These are phyloP conservation scores for Parelbella ahira DNA, from an alignment of 2,888 invertebrate genomes.

Conservation along the genomic window DNA sequence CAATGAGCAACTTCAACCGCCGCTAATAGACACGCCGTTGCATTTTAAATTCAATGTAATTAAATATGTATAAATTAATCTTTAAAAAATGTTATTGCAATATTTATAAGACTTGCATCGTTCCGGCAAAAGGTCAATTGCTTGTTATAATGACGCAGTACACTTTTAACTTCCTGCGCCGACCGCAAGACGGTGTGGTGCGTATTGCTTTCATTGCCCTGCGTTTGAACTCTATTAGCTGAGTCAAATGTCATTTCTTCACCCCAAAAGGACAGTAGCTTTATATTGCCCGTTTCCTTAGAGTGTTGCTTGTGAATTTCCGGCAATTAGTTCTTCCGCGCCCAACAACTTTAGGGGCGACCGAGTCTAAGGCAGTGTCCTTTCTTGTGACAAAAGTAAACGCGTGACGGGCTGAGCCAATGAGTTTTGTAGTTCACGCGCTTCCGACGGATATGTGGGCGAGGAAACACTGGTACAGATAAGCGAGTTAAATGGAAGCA, in stretches of 20 bases:
- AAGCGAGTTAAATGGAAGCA: too few relatives aligned
- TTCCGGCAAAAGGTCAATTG: constrained; percentile 26
- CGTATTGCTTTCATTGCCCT: constrained; percentile 63
- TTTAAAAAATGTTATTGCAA: constrained; percentile 11
- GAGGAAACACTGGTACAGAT: constrained; percentile 37
- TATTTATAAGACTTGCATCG: constrained; percentile 7
- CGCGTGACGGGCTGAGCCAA: constrained; percentile 67
- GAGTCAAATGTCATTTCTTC: constrained; percentile 75
- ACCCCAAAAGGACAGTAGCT: constrained; percentile 56
- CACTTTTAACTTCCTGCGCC: constrained; percentile 62
- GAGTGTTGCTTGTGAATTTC: constrained; percentile 55
- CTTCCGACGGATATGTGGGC: constrained; percentile 75
- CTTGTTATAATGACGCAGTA: constrained; percentile 35
- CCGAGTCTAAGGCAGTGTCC: constrained; percentile 54
- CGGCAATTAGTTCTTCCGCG: constrained; percentile 74
- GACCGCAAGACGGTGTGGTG: constrained; percentile 54
- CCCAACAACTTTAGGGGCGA: constrained; percentile 50
- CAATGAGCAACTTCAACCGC: too few relatives aligned
- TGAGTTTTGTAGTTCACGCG: constrained; percentile 34
- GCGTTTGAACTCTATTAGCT: constrained; percentile 67
- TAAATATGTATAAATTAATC: neutral
- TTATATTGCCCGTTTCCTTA: constrained; percentile 63
- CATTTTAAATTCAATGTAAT: too few relatives aligned
- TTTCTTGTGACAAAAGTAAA: constrained; percentile 49
- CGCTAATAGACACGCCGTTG: too few relatives aligned